Evolutionary conservation across 2,113 vertebrate species (phyloP).

Genomic region (Malaclemys terrapin): DNA sequence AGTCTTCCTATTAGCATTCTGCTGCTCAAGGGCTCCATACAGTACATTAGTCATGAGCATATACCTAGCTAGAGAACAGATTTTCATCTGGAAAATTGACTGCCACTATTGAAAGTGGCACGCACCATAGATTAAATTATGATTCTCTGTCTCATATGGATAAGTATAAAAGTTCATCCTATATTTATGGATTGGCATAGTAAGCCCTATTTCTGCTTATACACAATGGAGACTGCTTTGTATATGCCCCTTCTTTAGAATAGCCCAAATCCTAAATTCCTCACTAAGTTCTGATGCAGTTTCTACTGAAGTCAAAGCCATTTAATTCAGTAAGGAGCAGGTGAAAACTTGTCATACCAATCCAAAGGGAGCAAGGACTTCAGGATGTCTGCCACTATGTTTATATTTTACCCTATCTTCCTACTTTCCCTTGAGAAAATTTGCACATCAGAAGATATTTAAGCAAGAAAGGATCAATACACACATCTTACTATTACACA

Average conservation of each 20-base stretch:
- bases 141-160: neutral
- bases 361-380: neutral
- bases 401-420: neutral
- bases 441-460: neutral
- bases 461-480: neutral
- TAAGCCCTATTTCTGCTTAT: neutral
- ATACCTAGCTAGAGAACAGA: neutral
- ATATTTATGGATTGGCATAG: neutral
- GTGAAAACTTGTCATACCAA: neutral
- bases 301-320: neutral
- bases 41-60: neutral
- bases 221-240: rapidly evolving
- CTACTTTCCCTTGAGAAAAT: neutral
- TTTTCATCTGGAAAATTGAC: conserved; percentile 2
- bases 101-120: neutral
- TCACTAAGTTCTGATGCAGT: neutral
- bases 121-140: neutral
- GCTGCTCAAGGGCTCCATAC: rapidly evolving
- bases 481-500: conserved; percentile 15
- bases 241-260: neutral
- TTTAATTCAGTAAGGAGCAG: neutral
- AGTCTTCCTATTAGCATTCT: neutral
- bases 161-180: neutral
- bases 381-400: neutral
- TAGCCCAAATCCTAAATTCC: neutral